phyloP scores from a whole-genome alignment of 2,888 invertebrate species.

The Candidula unifasciata region DNA sequence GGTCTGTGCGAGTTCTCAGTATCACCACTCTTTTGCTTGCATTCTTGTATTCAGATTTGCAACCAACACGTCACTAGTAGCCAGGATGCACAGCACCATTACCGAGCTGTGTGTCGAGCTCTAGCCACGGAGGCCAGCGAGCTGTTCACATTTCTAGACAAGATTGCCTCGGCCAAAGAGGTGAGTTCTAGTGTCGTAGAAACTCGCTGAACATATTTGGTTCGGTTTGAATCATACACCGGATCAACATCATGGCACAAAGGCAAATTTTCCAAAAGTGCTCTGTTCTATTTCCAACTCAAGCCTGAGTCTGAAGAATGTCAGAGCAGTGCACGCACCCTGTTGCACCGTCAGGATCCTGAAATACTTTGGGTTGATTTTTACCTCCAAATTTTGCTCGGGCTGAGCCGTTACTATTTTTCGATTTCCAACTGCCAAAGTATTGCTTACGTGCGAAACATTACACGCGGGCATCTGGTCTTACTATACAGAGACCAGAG shows the following conservation, averaged over 20 bases:
- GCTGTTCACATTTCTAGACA: conserved; percentile 91
- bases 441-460: too few relatives aligned
- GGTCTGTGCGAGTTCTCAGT: neutral
- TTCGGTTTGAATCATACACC: neutral
- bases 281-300: too few relatives aligned
- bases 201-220: neutral
- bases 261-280: too few relatives aligned
- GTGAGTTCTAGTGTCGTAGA: conserved; percentile 57
- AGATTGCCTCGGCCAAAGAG: conserved; percentile 86
- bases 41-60: conserved; percentile 70
- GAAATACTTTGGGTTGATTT: too few relatives aligned
- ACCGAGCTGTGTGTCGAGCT: conserved; percentile 94
- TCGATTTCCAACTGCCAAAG: too few relatives aligned
- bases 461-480: too few relatives aligned
- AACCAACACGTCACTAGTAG: conserved; percentile 68
- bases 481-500: too few relatives aligned
- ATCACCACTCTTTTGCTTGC: neutral
- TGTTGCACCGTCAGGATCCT: too few relatives aligned
- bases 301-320: too few relatives aligned
- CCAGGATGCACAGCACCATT: conserved; percentile 85
- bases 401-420: too few relatives aligned
- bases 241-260: neutral
- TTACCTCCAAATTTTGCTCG: too few relatives aligned
- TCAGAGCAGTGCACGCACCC: too few relatives aligned
- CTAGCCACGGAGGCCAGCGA: conserved; percentile 94